phyloP scores from a whole-genome alignment of 2,797 vertebrate species.

The Danio tinwini region DNA sequence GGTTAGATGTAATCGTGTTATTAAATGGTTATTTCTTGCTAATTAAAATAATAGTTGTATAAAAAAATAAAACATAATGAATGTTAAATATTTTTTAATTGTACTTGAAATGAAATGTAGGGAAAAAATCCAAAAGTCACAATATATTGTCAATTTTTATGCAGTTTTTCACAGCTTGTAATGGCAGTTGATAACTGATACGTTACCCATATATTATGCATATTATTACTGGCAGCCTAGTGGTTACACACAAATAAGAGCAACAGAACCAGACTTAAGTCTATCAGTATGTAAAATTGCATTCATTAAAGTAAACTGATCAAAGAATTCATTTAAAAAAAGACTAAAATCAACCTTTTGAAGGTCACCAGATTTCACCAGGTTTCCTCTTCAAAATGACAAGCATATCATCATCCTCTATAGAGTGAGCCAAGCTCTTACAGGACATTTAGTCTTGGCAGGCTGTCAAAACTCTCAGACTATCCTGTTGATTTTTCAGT shows the following conservation, averaged over 20 bases:
- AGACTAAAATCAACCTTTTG: slow-evolving; percentile 4
- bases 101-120: too few relatives aligned
- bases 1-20: too few relatives aligned
- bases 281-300: neutral
- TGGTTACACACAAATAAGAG: neutral
- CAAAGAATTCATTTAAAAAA: neutral
- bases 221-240: neutral
- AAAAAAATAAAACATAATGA: too few relatives aligned
- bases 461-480: slow-evolving; percentile 39
- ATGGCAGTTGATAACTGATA: neutral
- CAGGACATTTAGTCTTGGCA: slow-evolving; percentile 42
- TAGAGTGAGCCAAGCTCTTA: slow-evolving; percentile 31
- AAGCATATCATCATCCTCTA: slow-evolving; percentile 35
- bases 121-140: too few relatives aligned
- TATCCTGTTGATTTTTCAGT: slow-evolving; percentile 42
- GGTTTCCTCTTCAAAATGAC: slow-evolving; percentile 30
- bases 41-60: too few relatives aligned
- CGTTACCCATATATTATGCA: neutral
- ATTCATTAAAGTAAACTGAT: neutral
- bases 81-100: too few relatives aligned
- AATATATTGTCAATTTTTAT: too few relatives aligned
- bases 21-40: too few relatives aligned
- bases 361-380: slow-evolving; percentile 32
- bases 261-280: neutral
- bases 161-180: too few relatives aligned